Base-by-base conservation (phyloP, 2,113 vertebrate species). In the Melanostigma gelatinosum region DNA sequence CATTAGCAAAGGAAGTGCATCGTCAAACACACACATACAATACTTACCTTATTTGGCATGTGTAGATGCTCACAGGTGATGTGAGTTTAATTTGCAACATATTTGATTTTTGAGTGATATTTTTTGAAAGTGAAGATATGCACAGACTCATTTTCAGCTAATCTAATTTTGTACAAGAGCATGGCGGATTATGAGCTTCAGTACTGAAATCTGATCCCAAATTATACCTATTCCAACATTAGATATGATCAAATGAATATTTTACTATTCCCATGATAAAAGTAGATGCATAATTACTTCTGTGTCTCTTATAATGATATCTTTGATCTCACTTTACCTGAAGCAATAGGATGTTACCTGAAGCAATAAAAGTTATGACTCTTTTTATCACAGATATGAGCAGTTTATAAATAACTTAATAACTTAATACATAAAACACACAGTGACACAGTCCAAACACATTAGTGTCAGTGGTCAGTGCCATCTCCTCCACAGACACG, bases 321-420 rank as follows among this genome's bases (percentile, higher is more conserved):
- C 69, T 86, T 77, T 88, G 72, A 84, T 78, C 64, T 79, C 4
- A 79, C 68, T 82, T 82, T 40, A 75, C 76, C 68, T 64, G 29
- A 71, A 72, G 62, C 44, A 73, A 42, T 64, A 61, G n/a, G 46
- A n/a, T n/a, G n/a, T 82, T 40, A 75, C 76, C 68, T 64, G 29
- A 71, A 72, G 62, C 44, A 73, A 42, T 64, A 61, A 83, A 77
- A 77, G 48, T 50, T 34, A 64, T 57, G 55, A 36, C 42, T 75
- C 80, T 72, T 83, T 34, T 79, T 77, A 74, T 76, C 54, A 54
- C 15, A 60, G 75, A 77, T 72, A 15, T 34, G 71, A 79, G n/a
- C 50, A 77, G 61, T 55, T 84, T 27, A 75, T 82, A 72, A 87
- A 74, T 77, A 71, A 84, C 27, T 67, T 61, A 87, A 74, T 77